Base-by-base conservation (phyloP, 92 coral and sea anemone genomes). In the Muricea muricata region DNA sequence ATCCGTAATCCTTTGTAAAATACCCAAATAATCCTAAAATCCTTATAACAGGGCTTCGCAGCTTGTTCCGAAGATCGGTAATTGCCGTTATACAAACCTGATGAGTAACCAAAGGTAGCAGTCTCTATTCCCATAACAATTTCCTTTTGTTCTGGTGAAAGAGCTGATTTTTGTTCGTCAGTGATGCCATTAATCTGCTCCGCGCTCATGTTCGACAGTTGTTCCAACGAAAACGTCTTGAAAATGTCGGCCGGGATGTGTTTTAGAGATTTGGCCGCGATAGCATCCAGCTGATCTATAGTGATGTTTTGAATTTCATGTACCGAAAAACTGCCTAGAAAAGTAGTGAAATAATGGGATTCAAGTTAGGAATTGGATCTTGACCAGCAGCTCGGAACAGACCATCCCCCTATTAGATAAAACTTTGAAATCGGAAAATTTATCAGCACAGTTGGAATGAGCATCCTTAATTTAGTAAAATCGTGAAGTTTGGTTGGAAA, bases 101-200 rank as follows among this genome's bases (percentile, higher is more conserved):
- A 52, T 17, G 21, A 17, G 46, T 78, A 78, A 1, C 65, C 71
- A 70, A 78, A 31, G 9, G 83, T 34, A 39, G 61, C 83, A 40
- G 70, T 78, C 45, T 78, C 70, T 13, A 78, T 40, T 58, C 35
- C 57, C 25, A 61, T 56, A 10, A 93, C 45, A 26, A 74, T 40
- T 41, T 65, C 67, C 52, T 37, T 78, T 81, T 93, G 89, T 35
- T 87, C 90, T 35, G 47, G n/a, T 1, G 97, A 75, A 29, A 93
- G 84, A 10, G 71, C 85, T 34, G 61, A 71, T 71, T 68, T 74
- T 56, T 93, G 97, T 21, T 52, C 81, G 28, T 73, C 41, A 35
- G 92, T 87, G 21, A 93, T 89, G 11, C 86, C 84, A 12, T 91
- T 89, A 8, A 91, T 92, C 75, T 93, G 97, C 85, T 81, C 84